Evolutionary conservation across 53 echinoderm and acorn worm species (phyloP), one percentile per base, ranked within the genome.

Genomic region (Astropecten irregularis): DNA sequence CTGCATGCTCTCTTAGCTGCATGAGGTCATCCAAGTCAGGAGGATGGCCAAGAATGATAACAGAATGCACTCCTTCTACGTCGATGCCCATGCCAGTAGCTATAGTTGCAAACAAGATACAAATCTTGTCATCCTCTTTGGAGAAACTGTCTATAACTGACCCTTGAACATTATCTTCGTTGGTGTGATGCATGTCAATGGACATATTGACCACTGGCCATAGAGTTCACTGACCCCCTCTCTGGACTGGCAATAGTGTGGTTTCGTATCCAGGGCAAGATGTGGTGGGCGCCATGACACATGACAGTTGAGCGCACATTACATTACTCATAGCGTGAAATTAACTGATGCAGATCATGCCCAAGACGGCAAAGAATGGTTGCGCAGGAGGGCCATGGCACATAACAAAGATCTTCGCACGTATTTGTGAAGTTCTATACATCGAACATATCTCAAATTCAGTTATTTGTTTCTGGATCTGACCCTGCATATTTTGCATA

Each of bases 101-200:
- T 48, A 81, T 64, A 3, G 81, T 81, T 0, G 65, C 81, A 30
- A 81, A 82, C 15, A 81, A 25, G 13, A 87, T 71, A 7, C 87
- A 71, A 31, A 77, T 31, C 20, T 52, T 18, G 23, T 79, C 87
- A 82, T 77, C 66, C 29, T 59, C 50, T 27, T 34, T 18, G 9
- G 67, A 29, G 56, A 83, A 83, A 29, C 55, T 55, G 8, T 83
- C 11, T 8, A 53, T 66, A 16, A 83, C 54, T n/a, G 3, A 22
- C 7, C 53, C n/a, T 39, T 83, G 53, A 18, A 83, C 83, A 32
- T 68, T 40, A 5, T 11, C 36, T 26, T 82, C 82, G 66, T 67
- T 82, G 20, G 52, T 82, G 32, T 84, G 85, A 31, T 76, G 81
- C 87, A 87, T 87, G 6, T 79, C 60, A 66, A 82, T 50, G 68